Conservation (phyloP, 2,888 invertebrate genomes). For the Sinohyriopsis cumingii region DNA sequence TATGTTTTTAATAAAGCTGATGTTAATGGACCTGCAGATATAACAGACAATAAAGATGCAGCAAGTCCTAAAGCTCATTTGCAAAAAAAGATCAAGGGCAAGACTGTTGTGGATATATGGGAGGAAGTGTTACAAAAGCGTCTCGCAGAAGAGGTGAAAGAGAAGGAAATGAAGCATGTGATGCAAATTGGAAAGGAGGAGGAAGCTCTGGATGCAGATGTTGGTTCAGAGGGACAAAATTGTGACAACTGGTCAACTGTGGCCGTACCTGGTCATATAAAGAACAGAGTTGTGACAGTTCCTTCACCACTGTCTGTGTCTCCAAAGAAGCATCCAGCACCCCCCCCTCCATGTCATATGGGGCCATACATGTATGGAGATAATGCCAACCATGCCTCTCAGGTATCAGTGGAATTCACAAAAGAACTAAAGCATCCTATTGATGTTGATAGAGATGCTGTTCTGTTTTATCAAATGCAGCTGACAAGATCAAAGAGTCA, state of each 20-base stretch:
- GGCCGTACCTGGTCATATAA: conserved; percentile 26
- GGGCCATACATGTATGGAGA: neutral
- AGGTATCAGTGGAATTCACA: conserved; percentile 47
- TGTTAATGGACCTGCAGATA: conserved; percentile 6
- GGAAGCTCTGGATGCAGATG: conserved; percentile 29
- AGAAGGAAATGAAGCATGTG: conserved; percentile 58
- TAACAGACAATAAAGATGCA: conserved; percentile 20
- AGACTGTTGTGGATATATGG: conserved; percentile 50
- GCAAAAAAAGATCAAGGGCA: neutral
- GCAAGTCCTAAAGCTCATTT: conserved; percentile 13
- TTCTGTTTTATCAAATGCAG: conserved; percentile 64
- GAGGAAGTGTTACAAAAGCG: conserved; percentile 59
- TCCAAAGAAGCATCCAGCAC: conserved; percentile 15
- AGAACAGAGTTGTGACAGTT: conserved; percentile 30
- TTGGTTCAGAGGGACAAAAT: conserved; percentile 27
- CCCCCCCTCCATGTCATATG: conserved; percentile 16
- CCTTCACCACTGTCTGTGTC: conserved; percentile 13
- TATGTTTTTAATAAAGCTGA: conserved; percentile 27
- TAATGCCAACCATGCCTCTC: conserved; percentile 23
- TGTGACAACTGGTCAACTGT: conserved; percentile 49
- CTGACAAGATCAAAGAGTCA: conserved; percentile 49
- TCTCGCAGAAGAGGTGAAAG: conserved; percentile 63
- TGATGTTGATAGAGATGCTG: conserved; percentile 62
- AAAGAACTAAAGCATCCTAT: conserved; percentile 43
- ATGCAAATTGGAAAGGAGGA: conserved; percentile 25